Evolutionary conservation across 1,140 invertebrate genomes (phyloP).

Genomic region (Heliconius eleuchia): DNA sequence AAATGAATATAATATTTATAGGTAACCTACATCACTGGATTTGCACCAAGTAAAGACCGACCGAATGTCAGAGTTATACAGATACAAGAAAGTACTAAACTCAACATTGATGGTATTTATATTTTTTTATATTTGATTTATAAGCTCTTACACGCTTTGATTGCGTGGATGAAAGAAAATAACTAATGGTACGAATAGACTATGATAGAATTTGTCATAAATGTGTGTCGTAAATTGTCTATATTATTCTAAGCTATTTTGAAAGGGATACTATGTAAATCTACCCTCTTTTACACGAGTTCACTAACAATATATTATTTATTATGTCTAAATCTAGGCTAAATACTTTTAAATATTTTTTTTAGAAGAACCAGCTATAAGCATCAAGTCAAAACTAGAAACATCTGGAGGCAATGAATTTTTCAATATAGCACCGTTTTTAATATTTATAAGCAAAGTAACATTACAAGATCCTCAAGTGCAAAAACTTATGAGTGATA

Average conservation of each 20-base stretch:
- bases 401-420: slow-evolving; percentile 4
- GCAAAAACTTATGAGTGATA: slow-evolving; percentile 28
- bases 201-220: too few relatives aligned
- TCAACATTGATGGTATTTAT: neutral
- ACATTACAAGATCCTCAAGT: slow-evolving; percentile 19
- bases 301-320: too few relatives aligned
- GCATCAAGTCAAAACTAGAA: neutral
- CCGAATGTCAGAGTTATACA: neutral
- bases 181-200: too few relatives aligned
- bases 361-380: neutral
- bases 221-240: too few relatives aligned
- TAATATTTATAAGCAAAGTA: slow-evolving; percentile 10
- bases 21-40: neutral
- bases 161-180: too few relatives aligned
- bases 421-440: neutral
- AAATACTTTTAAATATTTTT: neutral
- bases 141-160: too few relatives aligned
- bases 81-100: neutral
- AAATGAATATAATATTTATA: neutral
- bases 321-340: neutral
- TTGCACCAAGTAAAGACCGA: neutral
- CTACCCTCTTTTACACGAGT: too few relatives aligned
- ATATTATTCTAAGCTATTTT: too few relatives aligned
- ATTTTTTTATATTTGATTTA: neutral
- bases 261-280: too few relatives aligned